Evolutionary conservation across 2,888 invertebrate species (phyloP), one percentile per base, ranked within the genome.

Genomic region (Stenurella melanura): DNA sequence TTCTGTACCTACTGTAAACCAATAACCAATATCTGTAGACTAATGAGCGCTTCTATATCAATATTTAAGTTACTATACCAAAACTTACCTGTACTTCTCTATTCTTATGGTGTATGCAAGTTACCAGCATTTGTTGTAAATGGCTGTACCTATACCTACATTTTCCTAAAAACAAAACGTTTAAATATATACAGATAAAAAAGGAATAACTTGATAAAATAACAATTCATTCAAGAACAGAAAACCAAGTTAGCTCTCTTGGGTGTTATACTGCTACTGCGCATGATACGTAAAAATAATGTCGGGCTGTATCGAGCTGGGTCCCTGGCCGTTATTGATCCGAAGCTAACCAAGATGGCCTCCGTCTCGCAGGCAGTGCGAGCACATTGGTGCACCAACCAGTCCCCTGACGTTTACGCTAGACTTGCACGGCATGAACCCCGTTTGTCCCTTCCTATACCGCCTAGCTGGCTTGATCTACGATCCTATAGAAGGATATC

Each of bases 271-370:
- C 50, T 50, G 21, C 18, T 12, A 67, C 42, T 34, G 75, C 79
- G 80, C 80, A 75, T 69, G 76, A 73, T 50, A 70, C 0, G 10
- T 18, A 26, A 66, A 69, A 68, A 63, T 42, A 70, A 74, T 66
- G 66, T 74, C 70, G 78, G 61, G 86, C 86, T 88, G 85, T 88
- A 88, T 89, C 86, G 88, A 88, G 84, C 88, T 85, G 82, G 75
- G 72, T 67, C 86, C 87, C 86, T 83, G 86, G 84, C 83, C 82
- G 76, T 85, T 88, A 88, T 88, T 88, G 88, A 88, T 88, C 87
- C 85, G 77, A 75, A 81, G 75, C 80, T 79, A 82, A 82, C 83
- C 88, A 89, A 89, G 89, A 89, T 89, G 89, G 89, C 89, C 85
- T 85, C 87, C 87, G 87, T 86, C 87, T 86, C 84, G 82, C 83